Percentiles rank a stretch among this genome's conserved stretches.
Evolutionary conservation across 2,888 invertebrate genomes (phyloP).

Genomic region (Troglohyphantes excavatus): DNA sequence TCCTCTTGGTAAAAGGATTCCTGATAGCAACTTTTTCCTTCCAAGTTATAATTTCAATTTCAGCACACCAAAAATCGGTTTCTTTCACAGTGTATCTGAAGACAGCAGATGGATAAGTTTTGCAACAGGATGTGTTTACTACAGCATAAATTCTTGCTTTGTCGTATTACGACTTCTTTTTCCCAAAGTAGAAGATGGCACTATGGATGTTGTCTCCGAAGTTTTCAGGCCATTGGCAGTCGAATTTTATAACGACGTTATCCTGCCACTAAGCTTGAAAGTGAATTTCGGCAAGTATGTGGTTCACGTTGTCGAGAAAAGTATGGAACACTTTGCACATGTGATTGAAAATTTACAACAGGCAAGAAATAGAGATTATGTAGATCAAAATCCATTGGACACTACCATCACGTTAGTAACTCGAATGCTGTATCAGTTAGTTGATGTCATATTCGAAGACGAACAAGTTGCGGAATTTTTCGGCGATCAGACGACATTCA

Average conservation of each 20-base stretch:
- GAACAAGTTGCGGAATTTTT: neutral
- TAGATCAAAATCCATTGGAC: neutral
- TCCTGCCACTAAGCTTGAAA: neutral
- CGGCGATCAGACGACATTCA: neutral
- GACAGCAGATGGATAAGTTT: constrained; percentile 12
- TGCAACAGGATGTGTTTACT: constrained; percentile 33
- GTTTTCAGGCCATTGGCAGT: neutral
- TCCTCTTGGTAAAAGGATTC: neutral
- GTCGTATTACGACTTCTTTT: neutral
- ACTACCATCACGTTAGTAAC: neutral
- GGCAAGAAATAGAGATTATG: neutral
- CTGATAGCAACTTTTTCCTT: neutral
- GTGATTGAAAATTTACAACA: neutral
- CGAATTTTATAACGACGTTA: constrained; percentile 37
- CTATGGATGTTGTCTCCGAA: neutral
- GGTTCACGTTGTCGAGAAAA: neutral
- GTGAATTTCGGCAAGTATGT: constrained; percentile 21
- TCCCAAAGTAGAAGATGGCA: neutral
- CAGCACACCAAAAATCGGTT: neutral
- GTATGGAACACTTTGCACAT: neutral
- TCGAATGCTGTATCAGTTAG: neutral
- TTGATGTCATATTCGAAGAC: neutral
- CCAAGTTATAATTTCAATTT: neutral
- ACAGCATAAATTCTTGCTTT: constrained; percentile 6
- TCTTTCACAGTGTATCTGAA: neutral